Percentiles rank a stretch among this genome's conserved stretches.
phyloP scores from a whole-genome alignment of 2,797 vertebrate genomes.

The Myoxocephalus aenaeus region DNA sequence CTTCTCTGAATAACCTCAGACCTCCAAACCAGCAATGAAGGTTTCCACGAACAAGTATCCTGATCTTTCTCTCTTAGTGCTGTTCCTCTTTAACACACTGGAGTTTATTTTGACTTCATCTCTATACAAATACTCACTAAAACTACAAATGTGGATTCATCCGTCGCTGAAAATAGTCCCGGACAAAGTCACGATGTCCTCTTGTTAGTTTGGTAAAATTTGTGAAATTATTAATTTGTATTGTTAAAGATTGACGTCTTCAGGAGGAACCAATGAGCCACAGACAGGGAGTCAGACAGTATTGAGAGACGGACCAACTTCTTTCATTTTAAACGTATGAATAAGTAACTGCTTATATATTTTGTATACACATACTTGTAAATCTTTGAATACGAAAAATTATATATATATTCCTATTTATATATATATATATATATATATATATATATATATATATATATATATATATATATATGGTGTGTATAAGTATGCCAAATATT shows the following conservation, averaged over 20 bases:
- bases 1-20: constrained; percentile 19
- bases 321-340: not conserved
- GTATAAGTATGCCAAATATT: too few relatives aligned
- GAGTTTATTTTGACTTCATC: too few relatives aligned
- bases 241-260: not conserved
- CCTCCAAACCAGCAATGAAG: constrained; percentile 11
- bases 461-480: too few relatives aligned
- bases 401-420: too few relatives aligned
- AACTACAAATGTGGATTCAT: too few relatives aligned
- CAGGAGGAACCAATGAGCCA: not conserved
- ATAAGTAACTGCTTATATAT: not conserved
- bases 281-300: not conserved
- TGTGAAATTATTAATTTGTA: too few relatives aligned
- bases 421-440: too few relatives aligned
- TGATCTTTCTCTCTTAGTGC: not conserved
- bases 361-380: too few relatives aligned
- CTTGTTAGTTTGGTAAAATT: not conserved
- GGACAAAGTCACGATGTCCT: not conserved
- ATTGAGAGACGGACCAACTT: not conserved
- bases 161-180: not conserved
- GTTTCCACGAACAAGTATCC: too few relatives aligned
- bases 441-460: too few relatives aligned
- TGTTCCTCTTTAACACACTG: not conserved
- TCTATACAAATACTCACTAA: too few relatives aligned
- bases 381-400: too few relatives aligned